Evolutionary conservation across 2,797 vertebrate genomes (phyloP), one percentile per base, ranked within the genome.

Genomic region (Myripristis jacobus): DNA sequence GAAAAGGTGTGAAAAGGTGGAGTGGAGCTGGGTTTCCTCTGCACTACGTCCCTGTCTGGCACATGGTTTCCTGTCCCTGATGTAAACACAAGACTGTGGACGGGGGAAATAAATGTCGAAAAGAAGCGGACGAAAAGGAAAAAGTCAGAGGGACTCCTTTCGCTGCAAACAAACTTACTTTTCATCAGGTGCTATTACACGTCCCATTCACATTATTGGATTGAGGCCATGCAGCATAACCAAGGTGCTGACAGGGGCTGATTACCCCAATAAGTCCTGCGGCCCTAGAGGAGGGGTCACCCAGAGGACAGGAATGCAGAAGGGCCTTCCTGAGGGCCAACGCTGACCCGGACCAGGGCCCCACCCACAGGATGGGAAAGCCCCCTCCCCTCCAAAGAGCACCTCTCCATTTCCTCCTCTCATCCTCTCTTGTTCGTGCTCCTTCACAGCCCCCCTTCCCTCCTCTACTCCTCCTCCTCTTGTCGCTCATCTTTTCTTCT

Each of bases 231-330:
- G 94, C 94, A 94, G 94, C 94, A 96, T 95, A 96, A 95, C 94
- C 93, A 94, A 96, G 95, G 95, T 95, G 96, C 95, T 96, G 95
- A 96, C 95, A 96, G 94, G 88, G 87, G 93, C 93, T 96, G 95
- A 96, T 97, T 97, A 95, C 93, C 62, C 92, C 95, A 94, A 95
- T 96, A 95, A 95, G 94, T 96, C 95, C 94, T 91, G 92, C 46
- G 91, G 95, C 94, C 93, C 92, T 94, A 61, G 57, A 77, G 71
- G 61, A 86, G 80, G 58, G 95, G 95, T 96, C 94, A 96, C 92
- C 38, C 91, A 95, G 92, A 96, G 96, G 96, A 96, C 96, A 97
- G 94, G 94, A 95, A 93, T 92, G 92, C 91, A 69, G 84, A 92
- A 63, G 85, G 92, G 91, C 90, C 93, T 95, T 96, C 94, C 94